Evolutionary conservation across 2,797 vertebrate genomes (phyloP).

Genomic region (Sus cebifrons): DNA sequence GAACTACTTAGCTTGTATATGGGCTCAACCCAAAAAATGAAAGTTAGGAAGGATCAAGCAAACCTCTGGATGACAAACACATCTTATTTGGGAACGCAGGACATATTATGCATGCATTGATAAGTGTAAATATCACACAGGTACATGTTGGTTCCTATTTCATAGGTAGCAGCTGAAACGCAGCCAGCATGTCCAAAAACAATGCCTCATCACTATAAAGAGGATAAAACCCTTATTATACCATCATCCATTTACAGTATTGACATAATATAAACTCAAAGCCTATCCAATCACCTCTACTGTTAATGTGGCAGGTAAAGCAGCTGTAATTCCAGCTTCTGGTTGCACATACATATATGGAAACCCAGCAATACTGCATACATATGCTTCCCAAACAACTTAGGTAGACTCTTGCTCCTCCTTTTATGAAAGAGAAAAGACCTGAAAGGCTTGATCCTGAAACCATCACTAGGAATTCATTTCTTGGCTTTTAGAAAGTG

Average conservation of each 20-base stretch:
- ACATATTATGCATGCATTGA: not conserved
- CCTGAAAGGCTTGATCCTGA: not conserved
- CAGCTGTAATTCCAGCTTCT: not conserved
- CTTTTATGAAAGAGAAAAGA: not conserved
- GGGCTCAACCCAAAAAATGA: conserved; percentile 34
- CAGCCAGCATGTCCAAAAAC: not conserved
- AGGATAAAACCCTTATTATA: not conserved
- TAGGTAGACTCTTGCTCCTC: not conserved
- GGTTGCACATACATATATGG: not conserved
- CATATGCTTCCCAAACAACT: not conserved
- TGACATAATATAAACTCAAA: conserved; percentile 6
- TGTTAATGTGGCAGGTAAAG: not conserved
- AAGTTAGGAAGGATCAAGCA: not conserved
- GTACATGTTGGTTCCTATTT: not conserved
- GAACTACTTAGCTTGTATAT: not conserved
- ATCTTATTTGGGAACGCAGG: not conserved
- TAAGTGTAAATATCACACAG: conserved; percentile 25
- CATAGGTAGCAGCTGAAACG: conserved; percentile 23
- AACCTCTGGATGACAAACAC: not conserved
- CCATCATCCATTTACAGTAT: conserved; percentile 14
- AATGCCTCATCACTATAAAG: not conserved
- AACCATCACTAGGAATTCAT: not conserved
- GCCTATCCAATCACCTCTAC: not conserved
- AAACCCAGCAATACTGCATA: not conserved
- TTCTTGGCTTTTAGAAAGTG: not conserved